These are phyloP conservation scores for Menidia menidia DNA, from an alignment of 2,797 vertebrate species.

Conservation along the genomic window DNA sequence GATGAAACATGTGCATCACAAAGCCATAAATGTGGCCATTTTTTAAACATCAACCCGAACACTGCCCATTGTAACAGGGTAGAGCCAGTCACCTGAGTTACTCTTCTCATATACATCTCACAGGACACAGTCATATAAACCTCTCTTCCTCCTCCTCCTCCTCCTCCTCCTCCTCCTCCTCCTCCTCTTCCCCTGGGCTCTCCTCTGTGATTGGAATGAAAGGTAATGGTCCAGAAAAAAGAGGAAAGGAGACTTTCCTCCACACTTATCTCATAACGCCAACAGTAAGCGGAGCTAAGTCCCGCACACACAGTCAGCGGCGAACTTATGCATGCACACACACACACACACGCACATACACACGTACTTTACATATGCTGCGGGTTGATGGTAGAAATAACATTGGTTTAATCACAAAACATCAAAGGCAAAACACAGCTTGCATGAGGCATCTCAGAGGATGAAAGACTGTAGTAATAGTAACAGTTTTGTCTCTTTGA, in stretches of 20 bases:
- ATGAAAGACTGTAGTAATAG: constrained; percentile 71
- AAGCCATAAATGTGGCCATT: constrained; percentile 32
- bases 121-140: constrained; percentile 55
- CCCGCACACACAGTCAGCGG: constrained; percentile 49
- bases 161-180: constrained; percentile 23
- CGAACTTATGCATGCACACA: constrained; percentile 20
- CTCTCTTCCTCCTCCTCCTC: constrained; percentile 9
- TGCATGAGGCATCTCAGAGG: constrained; percentile 70
- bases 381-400: constrained; percentile 84
- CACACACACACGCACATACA: constrained; percentile 39
- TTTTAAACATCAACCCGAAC: constrained; percentile 27
- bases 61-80: constrained; percentile 33
- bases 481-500: constrained; percentile 76
- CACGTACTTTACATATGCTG: constrained; percentile 86
- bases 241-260: constrained; percentile 79
- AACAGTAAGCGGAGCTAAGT: constrained; percentile 86
- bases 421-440: constrained; percentile 79
- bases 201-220: constrained; percentile 86
- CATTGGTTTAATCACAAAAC: constrained; percentile 83
- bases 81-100: constrained; percentile 39
- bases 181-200: constrained; percentile 67
- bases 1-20: constrained; percentile 35
- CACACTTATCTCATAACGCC: constrained; percentile 81
- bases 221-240: constrained; percentile 88
- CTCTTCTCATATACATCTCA: constrained; percentile 55